These are phyloP conservation scores for Miltochrista miniata DNA, from an alignment of 2,888 invertebrate species.

Conservation along the genomic window DNA sequence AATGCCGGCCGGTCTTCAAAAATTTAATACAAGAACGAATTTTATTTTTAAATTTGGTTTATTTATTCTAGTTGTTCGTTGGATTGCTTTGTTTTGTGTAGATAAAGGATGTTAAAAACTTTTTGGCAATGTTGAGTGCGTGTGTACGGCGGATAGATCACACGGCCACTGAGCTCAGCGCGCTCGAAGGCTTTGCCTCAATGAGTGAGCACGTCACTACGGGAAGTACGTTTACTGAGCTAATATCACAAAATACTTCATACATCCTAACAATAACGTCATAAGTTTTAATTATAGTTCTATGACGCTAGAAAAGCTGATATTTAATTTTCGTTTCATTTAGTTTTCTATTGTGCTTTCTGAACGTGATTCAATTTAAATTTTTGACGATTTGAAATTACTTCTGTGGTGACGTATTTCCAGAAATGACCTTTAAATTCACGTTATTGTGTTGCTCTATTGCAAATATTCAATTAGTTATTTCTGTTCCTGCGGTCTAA, in stretches of 20 bases:
- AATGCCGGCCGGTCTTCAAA: constrained; percentile 48
- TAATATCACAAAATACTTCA: constrained; percentile 65
- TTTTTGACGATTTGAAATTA: not conserved
- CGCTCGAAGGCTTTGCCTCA: constrained; percentile 70
- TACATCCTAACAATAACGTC: constrained; percentile 62
- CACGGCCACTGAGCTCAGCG: constrained; percentile 74
- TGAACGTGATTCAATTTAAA: constrained; percentile 21
- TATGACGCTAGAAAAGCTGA: constrained; percentile 59
- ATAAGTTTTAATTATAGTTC: constrained; percentile 57
- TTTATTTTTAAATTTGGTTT: not conserved
- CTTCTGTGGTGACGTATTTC: not conserved
- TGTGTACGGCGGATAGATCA: constrained; percentile 79
- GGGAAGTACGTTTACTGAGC: constrained; percentile 77
- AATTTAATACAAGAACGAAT: not conserved
- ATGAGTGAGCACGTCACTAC: constrained; percentile 75
- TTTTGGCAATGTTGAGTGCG: constrained; percentile 66
- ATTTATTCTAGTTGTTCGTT: constrained; percentile 1
- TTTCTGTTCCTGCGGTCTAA: not conserved
- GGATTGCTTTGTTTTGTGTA: constrained; percentile 8
- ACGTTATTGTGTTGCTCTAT: not conserved
- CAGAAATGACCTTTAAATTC: constrained; percentile 1
- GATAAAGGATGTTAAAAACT: constrained; percentile 13
- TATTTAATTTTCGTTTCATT: constrained; percentile 32
- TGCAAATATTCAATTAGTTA: not conserved
- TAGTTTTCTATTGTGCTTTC: constrained; percentile 16